Evolutionary conservation across 2,888 invertebrate genomes (phyloP), one percentile per base, ranked within the genome.

Genomic region (Itoplectis maculator): DNA sequence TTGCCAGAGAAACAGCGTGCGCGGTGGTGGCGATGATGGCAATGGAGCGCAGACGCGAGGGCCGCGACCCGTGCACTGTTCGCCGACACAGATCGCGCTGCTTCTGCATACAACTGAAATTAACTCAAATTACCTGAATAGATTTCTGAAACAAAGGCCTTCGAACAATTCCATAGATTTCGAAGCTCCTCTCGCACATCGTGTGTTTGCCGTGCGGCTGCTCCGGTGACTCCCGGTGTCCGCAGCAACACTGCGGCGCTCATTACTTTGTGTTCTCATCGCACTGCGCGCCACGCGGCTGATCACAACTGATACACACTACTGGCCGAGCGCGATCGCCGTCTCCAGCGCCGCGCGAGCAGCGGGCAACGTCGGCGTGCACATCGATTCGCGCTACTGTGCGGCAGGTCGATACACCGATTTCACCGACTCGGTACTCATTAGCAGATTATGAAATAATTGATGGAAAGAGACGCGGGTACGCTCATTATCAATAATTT

Each of bases 131-230:
- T 80, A 77, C 76, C 13, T 73, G 76, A 80, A 83, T 83, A 72
- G 76, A 79, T 68, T 83, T 73, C 61, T 73, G 63, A 76, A 77
- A 80, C 82, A 77, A 83, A 77, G 63, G 72, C 20, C 68, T 65
- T 69, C 80, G 74, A 77, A 83, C 82, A 83, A 83, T 83, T 80
- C 69, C 80, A 80, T 83, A 79, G 77, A 83, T 82, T 77, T 68
- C 59, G 72, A 66, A 18, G 37, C 6, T 2, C 29, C 29, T 29
- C 29, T 1, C 23, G 65, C 18, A 0, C 23, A 13, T 20, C 11
- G 65, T 69, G 68, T 77, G 73, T 69, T 81, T 70, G 66, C 68
- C 51, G 29, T 68, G 61, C 56, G 72, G 72, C 42, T 61, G 61
- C 77, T 77, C 59, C 45, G 35, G 68, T 68, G 61, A 76, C 18